These are phyloP conservation scores for Alethe castanea DNA, from an alignment of 2,113 vertebrate genomes.

Conservation along the genomic window DNA sequence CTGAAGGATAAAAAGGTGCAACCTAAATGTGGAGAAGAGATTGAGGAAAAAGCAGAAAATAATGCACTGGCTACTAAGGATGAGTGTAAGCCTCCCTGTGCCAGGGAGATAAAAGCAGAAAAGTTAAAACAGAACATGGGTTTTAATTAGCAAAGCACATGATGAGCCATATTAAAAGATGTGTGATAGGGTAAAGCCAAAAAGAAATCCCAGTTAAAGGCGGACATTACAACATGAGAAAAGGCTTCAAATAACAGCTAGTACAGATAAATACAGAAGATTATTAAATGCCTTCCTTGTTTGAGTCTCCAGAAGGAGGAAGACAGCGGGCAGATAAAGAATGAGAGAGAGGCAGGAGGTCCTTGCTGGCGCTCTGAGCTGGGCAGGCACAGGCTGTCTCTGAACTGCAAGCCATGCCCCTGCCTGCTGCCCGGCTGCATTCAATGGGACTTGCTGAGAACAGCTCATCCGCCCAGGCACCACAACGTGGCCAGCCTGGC, in stretches of 20 bases:
- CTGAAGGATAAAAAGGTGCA: background rate
- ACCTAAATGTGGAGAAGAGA: background rate
- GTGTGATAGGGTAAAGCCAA: background rate
- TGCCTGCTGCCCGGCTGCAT: accelerated
- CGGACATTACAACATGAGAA: background rate
- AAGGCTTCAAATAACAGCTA: background rate
- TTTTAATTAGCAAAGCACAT: background rate
- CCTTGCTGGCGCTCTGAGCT: background rate
- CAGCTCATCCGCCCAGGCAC: background rate
- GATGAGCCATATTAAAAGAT: background rate
- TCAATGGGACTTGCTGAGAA: background rate
- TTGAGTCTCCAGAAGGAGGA: background rate
- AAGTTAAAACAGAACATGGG: background rate
- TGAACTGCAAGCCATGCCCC: background rate
- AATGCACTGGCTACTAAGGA: background rate
- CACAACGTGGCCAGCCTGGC: background rate
- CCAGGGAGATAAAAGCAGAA: background rate
- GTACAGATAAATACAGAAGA: background rate
- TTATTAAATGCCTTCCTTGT: background rate
- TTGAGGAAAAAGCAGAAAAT: background rate
- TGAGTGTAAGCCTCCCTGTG: background rate
- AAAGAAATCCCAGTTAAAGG: background rate
- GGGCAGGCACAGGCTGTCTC: background rate
- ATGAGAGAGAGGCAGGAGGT: background rate
- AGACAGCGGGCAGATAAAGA: background rate